phyloP scores from a whole-genome alignment of 2,797 vertebrate species.

The Erpetoichthys calabaricus region DNA sequence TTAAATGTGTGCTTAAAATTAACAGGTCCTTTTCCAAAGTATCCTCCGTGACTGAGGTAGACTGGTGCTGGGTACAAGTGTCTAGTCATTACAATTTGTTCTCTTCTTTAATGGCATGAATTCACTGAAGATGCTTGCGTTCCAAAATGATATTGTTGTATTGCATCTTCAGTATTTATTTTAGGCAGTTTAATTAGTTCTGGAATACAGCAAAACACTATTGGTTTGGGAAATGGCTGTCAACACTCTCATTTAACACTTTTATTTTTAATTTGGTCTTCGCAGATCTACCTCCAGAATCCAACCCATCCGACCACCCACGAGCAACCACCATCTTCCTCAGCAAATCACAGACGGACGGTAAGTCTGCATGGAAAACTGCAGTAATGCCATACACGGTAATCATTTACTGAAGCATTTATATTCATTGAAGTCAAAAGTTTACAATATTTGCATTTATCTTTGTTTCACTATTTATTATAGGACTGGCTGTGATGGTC shows the following conservation, averaged over 20 bases:
- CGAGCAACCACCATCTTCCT: conserved; percentile 93
- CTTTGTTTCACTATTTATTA: too few species aligned
- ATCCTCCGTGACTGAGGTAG: too few species aligned
- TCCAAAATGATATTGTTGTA: background rate
- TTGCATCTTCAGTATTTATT: background rate
- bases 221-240: background rate
- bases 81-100: too few species aligned
- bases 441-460: too few species aligned
- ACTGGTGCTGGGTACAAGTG: too few species aligned
- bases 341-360: conserved; percentile 94
- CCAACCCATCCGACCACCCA: conserved; percentile 90
- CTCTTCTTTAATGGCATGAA: too few species aligned
- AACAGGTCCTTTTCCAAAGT: too few species aligned
- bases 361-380: conserved; percentile 43
- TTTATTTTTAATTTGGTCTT: conserved; percentile 21
- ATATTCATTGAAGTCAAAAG: too few species aligned
- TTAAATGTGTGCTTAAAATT: too few species aligned
- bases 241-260: conserved; percentile 1
- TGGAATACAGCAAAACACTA: background rate
- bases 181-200: background rate
- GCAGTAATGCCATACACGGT: too few species aligned
- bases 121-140: background rate
- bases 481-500: too few species aligned
- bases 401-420: too few species aligned
- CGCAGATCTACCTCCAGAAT: conserved; percentile 78